Base-by-base conservation (phyloP, 53 echinoderm and acorn worm species). In the Apostichopus leukothele region DNA sequence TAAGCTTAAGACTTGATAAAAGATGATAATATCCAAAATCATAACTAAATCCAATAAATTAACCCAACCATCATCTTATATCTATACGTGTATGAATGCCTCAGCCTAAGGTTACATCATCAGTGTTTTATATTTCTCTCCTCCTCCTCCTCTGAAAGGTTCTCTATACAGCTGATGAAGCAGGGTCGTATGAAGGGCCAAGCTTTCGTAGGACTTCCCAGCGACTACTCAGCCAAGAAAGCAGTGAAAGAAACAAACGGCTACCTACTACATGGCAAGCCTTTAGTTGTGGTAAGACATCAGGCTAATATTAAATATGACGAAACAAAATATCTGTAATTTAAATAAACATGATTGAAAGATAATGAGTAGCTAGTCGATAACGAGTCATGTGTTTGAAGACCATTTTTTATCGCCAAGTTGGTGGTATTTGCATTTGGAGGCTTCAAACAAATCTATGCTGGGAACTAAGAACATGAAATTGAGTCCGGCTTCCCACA, bases 151-250 rank as follows among this genome's bases (percentile, higher is more conserved):
- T 71, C 21, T 16, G 3, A 16, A 75, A 97, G 98, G 98, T 97
- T 97, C 88, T 92, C 92, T 52, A 94, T 97, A 19, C 95, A 95
- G 83, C 88, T 97, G 84, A 97, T 97, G 98, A 95, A 92, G 60
- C 95, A 97, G 73, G 98, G 98, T 50, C 86, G 98, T 5, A 97
- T 97, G 98, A 97, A 97, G 86, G 98, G 98, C 21, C 98, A 97
- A 67, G 98, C 98, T 6, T 97, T 97, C 85, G 88, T 97, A 27
- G 95, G 94, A 78, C 89, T 97, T 14, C 98, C 98, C 7, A 97
- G 95, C n/a, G 98, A 97, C 76, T 92, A 89, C 51, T 91, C 94
- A 60, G 98, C 98, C 4, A 90, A 95, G 91, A 94, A 90, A 77
- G 98, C 98, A 1, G 55, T 97, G 12, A 76, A 84, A 52, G 98